These are phyloP conservation scores for Bubalus kerabau DNA, from an alignment of 2,113 vertebrate species.

Conservation along the genomic window DNA sequence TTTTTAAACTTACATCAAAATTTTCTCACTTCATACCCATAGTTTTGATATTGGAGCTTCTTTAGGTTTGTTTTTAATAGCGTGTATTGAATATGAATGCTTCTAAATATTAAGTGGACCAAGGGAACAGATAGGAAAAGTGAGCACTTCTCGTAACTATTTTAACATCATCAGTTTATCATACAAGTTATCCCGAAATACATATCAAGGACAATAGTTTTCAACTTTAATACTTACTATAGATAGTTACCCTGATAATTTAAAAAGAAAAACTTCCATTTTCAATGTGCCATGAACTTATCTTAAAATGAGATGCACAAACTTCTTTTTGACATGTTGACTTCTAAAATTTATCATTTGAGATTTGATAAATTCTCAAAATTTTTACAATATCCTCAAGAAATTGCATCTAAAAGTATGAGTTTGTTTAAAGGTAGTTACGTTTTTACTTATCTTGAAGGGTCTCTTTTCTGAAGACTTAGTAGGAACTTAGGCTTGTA, in stretches of 20 bases:
- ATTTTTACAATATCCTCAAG: not conserved
- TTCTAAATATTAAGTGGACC: constrained; percentile 6
- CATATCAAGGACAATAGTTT: not conserved
- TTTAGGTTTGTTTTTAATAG: not conserved
- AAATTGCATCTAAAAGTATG: not conserved
- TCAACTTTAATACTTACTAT: not conserved
- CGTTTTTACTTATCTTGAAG: not conserved
- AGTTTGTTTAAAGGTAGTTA: not conserved
- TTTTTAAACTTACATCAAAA: not conserved
- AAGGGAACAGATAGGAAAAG: not conserved
- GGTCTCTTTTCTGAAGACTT: not conserved
- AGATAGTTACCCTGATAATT: not conserved
- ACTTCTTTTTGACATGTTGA: not conserved
- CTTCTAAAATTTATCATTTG: not conserved
- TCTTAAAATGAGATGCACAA: not conserved
- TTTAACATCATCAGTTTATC: not conserved
- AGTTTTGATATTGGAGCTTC: not conserved
- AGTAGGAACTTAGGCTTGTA: not conserved
- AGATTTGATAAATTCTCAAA: not conserved
- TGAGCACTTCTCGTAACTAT: not conserved
- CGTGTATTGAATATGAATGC: not conserved
- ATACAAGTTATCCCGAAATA: constrained; percentile 19
- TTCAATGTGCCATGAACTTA: not conserved
- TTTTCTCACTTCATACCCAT: not conserved
- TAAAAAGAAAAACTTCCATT: not conserved